phyloP scores from a whole-genome alignment of 2,797 vertebrate genomes.

The Pelochelys cantorii region DNA sequence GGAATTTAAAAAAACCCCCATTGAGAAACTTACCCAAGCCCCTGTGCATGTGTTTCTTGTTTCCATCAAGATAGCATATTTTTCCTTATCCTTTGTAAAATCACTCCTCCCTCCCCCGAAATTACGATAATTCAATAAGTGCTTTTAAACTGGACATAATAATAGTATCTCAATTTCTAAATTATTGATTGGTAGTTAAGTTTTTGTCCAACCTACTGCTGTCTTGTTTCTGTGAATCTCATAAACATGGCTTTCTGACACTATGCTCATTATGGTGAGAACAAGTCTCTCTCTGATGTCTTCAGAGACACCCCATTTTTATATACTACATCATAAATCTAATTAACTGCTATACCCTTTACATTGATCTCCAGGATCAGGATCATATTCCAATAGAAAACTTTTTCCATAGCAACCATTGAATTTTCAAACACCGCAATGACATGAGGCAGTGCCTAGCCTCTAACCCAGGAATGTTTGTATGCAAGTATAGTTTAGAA shows the following conservation, averaged over 20 bases:
- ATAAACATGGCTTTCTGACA: background rate
- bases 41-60: background rate
- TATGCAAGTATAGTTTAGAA: rapidly evolving
- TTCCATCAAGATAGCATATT: background rate
- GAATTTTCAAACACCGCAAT: background rate
- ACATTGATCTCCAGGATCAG: background rate
- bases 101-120: background rate
- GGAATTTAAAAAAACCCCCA: background rate
- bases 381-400: background rate
- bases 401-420: background rate
- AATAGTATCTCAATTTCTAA: background rate
- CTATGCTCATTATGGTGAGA: background rate
- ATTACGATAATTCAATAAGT: background rate
- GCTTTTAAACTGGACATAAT: background rate
- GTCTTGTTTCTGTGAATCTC: background rate
- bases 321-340: background rate
- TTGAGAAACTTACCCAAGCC: background rate
- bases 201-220: background rate
- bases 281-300: background rate
- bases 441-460: background rate
- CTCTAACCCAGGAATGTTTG: background rate
- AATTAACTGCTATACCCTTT: background rate
- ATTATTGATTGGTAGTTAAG: background rate
- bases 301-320: background rate
- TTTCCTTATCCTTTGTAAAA: background rate